Evolutionary conservation across 2,797 vertebrate species (phyloP), one percentile per base, ranked within the genome.

Genomic region (Syngnathus rostellatus): DNA sequence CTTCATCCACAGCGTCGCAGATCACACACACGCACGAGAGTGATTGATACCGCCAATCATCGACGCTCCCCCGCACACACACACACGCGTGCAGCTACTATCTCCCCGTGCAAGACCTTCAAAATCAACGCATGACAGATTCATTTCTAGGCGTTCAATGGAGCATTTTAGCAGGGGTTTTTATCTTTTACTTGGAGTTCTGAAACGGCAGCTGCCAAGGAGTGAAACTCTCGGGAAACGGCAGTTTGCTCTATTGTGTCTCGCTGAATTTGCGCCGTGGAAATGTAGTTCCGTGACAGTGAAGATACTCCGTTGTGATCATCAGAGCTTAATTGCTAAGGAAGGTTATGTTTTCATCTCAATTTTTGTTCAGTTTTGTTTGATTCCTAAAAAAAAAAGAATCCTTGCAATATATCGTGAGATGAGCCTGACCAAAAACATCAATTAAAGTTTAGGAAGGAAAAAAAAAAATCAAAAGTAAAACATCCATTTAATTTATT

Each of bases 1-100:
- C 77, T 84, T 84, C 81, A 82, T 84, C 74, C 80, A 67, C 67
- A 37, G 77, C 69, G 58, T 76, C 67, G 57, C 65, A 74, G 74
- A 81, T 83, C 74, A 80, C 68, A 74, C 64, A 65, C 57, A 39
- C 37, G 37, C 37, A 68, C 51, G 62, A 45, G 60, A 37, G 46
- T 53, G 79, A 81, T 72, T 80, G 77, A 82, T 74, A 79, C 76
- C 50, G 71, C 67, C 70, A 75, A 72, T 73, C 68, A 71, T 62
- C 62, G 65, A 75, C 60, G 65, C 64, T 62, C 72, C 69, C 53
- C 60, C 38, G 38, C 68, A 74, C 64, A 68, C 53, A 68, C 53
- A 57, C 55, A 39, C 21, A 66, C 55, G 63, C 39, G 48, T 38
- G 14, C 25, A 7, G 39, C 66, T 59, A 6, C n/a, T 37, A 50